Base-by-base conservation (phyloP, 2,113 vertebrate genomes). In the Clarias gariepinus region DNA sequence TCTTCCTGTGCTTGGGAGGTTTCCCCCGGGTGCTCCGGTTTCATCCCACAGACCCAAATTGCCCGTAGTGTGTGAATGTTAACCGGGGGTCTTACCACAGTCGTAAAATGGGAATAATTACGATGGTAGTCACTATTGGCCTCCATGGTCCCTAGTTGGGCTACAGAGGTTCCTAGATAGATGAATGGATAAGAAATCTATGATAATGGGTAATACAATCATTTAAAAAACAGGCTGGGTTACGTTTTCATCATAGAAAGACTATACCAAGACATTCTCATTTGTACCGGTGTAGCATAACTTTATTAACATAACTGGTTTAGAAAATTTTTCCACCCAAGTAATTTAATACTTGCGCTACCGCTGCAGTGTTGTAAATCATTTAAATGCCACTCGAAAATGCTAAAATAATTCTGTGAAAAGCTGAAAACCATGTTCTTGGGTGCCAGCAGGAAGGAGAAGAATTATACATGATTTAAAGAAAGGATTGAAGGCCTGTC, bases 311-410 rank as follows among this genome's bases (percentile, higher is more conserved):
- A 76, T 53, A 53, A 53, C 25, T n/a, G 74, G 4, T 53, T 77
- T 52, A 25, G 5, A 53, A 77, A 28, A 53, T 15, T 7, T 13
- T 12, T 4, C 41, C 12, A 77, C 15, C 21, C 36, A 74, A 23
- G 3, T n/a, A 53, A 16, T 77, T 53, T 77, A 53, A 53, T 77
- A 53, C 47, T 77, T 77, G 74, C 5, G 25, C 36, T 47, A 47
- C 8, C 9, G 3, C 21, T 47, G 71, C 71, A 74, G 11, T 47
- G 36, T 15, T 74, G 21, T 47, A 23, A 19, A 74, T 74, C 71
- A 47, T 74, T 47, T 74, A 25, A 71, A 74, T 74, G 41, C 21
- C 71, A 74, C 41, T 74, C 25, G 71, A 23, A 74, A 74, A 74
- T 13, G 21, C 71, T 12, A 52, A 74, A 21, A 23, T 47, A 25